These are phyloP conservation scores for Dicentrarchus labrax DNA, from an alignment of 2,113 vertebrate genomes.

Conservation along the genomic window DNA sequence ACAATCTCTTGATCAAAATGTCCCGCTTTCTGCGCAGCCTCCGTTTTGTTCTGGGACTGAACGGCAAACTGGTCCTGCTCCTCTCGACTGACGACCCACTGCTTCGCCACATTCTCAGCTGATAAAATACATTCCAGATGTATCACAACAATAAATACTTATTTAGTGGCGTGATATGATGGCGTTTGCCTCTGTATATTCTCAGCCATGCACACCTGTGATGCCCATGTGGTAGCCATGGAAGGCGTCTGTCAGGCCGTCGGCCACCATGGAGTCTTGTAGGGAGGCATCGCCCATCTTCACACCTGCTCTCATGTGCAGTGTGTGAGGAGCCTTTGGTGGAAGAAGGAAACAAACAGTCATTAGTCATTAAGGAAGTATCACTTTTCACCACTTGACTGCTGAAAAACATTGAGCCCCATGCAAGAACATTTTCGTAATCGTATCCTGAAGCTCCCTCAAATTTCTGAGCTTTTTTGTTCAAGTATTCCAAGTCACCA, in stretches of 20 bases:
- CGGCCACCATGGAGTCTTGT: constrained; percentile 89
- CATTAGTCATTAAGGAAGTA: not conserved
- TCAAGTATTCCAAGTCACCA: no score
- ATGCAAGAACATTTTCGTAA: not conserved
- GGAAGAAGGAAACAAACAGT: constrained; percentile 10
- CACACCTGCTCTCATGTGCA: constrained; percentile 91
- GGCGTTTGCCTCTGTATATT: not conserved
- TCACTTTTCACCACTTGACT: not conserved
- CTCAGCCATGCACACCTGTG: constrained; percentile 73
- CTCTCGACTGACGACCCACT: constrained; percentile 90
- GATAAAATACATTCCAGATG: not conserved
- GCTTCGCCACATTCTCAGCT: constrained; percentile 97
- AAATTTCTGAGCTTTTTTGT: no score
- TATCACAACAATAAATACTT: not conserved
- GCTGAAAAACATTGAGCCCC: not conserved
- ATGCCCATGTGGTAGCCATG: constrained; percentile 95
- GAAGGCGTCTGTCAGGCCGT: constrained; percentile 95
- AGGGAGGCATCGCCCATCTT: constrained; percentile 90
- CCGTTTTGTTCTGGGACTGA: constrained; percentile 91
- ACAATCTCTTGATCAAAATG: constrained; percentile 95
- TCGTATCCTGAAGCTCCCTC: no score
- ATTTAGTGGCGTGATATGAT: not conserved
- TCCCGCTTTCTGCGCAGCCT: constrained; percentile 93
- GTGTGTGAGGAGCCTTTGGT: constrained; percentile 90
- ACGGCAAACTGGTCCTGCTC: constrained; percentile 92